These are phyloP conservation scores for Netelia virgata DNA, from an alignment of 2,888 invertebrate genomes.

Conservation along the genomic window DNA sequence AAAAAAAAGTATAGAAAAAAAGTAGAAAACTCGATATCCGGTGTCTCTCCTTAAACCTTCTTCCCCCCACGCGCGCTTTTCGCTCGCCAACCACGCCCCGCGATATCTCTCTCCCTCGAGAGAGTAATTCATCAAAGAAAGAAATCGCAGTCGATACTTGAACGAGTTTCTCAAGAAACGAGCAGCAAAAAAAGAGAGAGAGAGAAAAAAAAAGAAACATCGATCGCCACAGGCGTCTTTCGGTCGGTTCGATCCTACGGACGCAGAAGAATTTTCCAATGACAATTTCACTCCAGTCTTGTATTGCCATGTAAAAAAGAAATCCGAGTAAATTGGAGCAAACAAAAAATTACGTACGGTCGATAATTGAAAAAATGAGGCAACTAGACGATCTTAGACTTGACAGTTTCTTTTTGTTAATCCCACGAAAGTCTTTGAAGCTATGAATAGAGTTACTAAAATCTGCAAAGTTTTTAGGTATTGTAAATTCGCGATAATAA, in stretches of 20 bases:
- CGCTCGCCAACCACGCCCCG: conserved; percentile 52
- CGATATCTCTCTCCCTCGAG: conserved; percentile 44
- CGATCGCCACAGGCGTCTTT: not conserved
- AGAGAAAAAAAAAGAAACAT: conserved; percentile 19
- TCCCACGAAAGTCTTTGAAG: too few relatives aligned
- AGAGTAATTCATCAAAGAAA: conserved; percentile 53
- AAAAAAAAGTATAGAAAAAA: not conserved
- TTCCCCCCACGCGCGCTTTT: conserved; percentile 3
- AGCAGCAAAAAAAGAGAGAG: conserved; percentile 21
- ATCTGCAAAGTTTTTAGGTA: too few relatives aligned
- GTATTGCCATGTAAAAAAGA: not conserved
- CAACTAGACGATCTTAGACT: too few relatives aligned
- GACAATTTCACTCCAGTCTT: conserved; percentile 35
- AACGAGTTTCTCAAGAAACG: conserved; percentile 32
- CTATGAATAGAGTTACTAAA: too few relatives aligned
- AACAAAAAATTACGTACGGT: conserved; percentile 6
- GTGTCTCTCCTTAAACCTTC: conserved; percentile 65
- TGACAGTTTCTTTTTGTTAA: too few relatives aligned
- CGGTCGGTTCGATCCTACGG: not conserved
- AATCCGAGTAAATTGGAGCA: not conserved
- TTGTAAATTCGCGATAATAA: too few relatives aligned
- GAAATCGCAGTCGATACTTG: conserved; percentile 36
- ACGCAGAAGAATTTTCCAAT: conserved; percentile 35
- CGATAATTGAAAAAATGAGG: too few relatives aligned
- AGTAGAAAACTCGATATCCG: conserved; percentile 56